phyloP scores from a whole-genome alignment of 2,888 invertebrate species.

The Eristalinus sepulchralis region DNA sequence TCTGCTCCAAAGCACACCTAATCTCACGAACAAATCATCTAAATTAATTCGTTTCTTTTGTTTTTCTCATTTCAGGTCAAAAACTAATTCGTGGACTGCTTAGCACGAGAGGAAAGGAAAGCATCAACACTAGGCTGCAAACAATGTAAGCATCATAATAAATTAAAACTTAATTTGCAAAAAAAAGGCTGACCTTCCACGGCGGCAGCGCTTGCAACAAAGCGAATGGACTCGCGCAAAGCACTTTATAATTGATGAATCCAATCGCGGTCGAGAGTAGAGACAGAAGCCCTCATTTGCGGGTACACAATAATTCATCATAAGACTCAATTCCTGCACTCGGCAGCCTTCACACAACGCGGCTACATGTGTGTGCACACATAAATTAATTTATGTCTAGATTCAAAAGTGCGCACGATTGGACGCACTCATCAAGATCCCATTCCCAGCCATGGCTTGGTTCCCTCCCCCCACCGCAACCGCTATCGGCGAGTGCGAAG shows the following conservation, averaged over 20 bases:
- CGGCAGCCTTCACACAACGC: conserved; percentile 40
- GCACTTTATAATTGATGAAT: neutral
- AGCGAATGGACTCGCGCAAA: neutral
- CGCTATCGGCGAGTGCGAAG: conserved; percentile 7
- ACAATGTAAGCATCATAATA: neutral
- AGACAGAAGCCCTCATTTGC: neutral
- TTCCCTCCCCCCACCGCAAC: neutral
- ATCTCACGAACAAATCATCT: neutral
- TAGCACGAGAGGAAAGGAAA: conserved; percentile 6
- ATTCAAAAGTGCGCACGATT: conserved; percentile 13
- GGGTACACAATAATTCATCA: neutral
- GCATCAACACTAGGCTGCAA: conserved; percentile 5
- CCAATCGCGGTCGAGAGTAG: neutral
- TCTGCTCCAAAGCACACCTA: neutral
- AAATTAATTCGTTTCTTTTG: conserved; percentile 3
- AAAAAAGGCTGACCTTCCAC: neutral
- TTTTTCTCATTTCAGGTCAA: conserved; percentile 49
- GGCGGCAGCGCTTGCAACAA: neutral
- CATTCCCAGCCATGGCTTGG: neutral
- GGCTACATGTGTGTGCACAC: conserved; percentile 2
- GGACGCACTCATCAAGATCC: conserved; percentile 24
- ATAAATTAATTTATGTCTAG: conserved; percentile 12
- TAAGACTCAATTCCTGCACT: conserved; percentile 13
- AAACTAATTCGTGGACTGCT: conserved; percentile 7
- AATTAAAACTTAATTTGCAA: neutral